Conservation (phyloP, 2,113 vertebrate species). For the Cebidichthys violaceus region DNA sequence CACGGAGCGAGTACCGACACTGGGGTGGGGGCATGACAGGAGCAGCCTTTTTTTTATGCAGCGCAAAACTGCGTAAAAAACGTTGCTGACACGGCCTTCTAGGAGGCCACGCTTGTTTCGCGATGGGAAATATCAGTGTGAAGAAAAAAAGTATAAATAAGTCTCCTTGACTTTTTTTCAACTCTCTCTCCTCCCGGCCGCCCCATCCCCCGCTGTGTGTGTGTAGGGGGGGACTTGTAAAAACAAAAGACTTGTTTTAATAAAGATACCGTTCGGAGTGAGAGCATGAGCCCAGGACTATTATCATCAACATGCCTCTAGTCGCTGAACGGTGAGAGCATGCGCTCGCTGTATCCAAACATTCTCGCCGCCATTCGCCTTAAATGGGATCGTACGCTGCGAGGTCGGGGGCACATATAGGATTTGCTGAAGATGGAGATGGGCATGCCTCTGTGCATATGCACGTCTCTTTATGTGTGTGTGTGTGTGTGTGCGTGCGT, state of each 20-base stretch:
- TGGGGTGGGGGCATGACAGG: constrained; percentile 58
- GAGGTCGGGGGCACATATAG: constrained; percentile 31
- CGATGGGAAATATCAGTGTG: constrained; percentile 50
- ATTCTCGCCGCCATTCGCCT: constrained; percentile 62
- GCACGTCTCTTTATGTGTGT: background rate
- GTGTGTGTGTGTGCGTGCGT: background rate
- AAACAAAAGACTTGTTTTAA: constrained; percentile 77
- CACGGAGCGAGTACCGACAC: constrained; percentile 55
- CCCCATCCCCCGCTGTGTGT: constrained; percentile 22
- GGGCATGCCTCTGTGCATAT: constrained; percentile 36
- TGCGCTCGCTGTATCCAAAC: constrained; percentile 44
- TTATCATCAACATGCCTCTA: constrained; percentile 65
- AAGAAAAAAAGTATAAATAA: constrained; percentile 53
- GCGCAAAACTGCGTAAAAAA: constrained; percentile 64
- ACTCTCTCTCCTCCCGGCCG: constrained; percentile 19
- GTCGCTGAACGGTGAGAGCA: constrained; percentile 58
- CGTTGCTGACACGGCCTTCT: constrained; percentile 53
- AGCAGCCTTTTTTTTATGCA: constrained; percentile 65
- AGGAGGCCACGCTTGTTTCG: constrained; percentile 58
- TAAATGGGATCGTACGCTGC: constrained; percentile 61
- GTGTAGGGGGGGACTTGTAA: constrained; percentile 52
- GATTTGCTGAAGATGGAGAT: constrained; percentile 35
- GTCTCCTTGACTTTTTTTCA: constrained; percentile 23
- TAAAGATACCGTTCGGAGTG: constrained; percentile 68
- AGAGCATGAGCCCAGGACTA: constrained; percentile 50